These are phyloP conservation scores for Hemiscyllium ocellatum DNA, from an alignment of 2,113 vertebrate species.

Conservation along the genomic window DNA sequence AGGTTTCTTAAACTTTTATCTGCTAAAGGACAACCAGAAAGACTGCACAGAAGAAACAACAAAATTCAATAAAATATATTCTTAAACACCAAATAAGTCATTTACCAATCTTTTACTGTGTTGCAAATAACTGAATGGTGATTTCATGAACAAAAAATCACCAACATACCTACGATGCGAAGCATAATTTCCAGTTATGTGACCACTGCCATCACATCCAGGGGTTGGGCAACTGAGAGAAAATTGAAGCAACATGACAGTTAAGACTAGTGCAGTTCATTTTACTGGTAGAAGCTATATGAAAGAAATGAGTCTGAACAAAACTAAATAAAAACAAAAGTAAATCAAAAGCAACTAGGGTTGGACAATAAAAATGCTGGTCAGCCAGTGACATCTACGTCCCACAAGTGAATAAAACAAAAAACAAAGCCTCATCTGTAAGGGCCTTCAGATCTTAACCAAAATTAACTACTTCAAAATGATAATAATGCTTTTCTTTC, in stretches of 20 bases:
- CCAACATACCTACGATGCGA: conserved; percentile 91
- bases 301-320: neutral
- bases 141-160: conserved; percentile 13
- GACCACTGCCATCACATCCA: conserved; percentile 94
- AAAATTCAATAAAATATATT: conserved; percentile 52
- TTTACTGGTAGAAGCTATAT: neutral
- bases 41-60: conserved; percentile 84
- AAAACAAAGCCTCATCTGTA: neutral
- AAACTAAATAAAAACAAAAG: neutral
- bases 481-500: neutral
- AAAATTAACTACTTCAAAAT: neutral
- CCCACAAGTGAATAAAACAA: neutral
- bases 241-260: neutral
- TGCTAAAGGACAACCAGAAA: conserved; percentile 99
- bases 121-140: neutral
- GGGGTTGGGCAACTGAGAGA: conserved; percentile 86
- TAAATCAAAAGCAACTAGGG: too few species aligned
- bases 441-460: neutral
- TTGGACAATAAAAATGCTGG: too few species aligned
- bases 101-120: neutral
- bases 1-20: conserved; percentile 99
- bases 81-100: neutral
- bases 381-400: too few species aligned
- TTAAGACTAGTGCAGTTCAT: neutral
- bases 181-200: conserved; percentile 98